phyloP scores from a whole-genome alignment of 2,797 vertebrate species.

The Danio aesculapii region DNA sequence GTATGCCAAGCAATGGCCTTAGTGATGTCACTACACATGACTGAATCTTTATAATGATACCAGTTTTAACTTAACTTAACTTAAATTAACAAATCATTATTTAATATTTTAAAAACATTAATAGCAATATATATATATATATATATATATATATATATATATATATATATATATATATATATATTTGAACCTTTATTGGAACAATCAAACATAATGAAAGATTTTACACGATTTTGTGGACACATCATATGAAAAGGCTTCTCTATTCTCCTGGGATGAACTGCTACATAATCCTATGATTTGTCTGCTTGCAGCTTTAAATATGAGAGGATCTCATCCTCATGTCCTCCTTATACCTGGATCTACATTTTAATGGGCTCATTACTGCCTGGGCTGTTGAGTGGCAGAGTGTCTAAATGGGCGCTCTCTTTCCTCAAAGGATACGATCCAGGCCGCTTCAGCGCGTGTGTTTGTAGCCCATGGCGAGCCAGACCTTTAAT shows the following conservation, averaged over 20 bases:
- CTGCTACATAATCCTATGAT: conserved; percentile 63
- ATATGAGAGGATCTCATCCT: conserved; percentile 75
- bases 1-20: too few species aligned
- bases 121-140: too few species aligned
- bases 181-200: too few species aligned
- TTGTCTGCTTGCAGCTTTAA: conserved; percentile 68
- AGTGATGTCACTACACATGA: too few species aligned
- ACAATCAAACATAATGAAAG: neutral
- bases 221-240: conserved; percentile 8
- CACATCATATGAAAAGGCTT: conserved; percentile 25
- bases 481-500: conserved; percentile 69
- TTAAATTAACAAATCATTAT: too few species aligned
- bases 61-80: too few species aligned
- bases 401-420: conserved; percentile 64
- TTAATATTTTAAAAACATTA: too few species aligned
- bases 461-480: conserved; percentile 66
- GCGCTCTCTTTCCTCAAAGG: conserved; percentile 61
- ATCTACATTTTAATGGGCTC: conserved; percentile 81
- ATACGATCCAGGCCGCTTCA: conserved; percentile 58
- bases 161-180: too few species aligned
- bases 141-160: too few species aligned
- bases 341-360: conserved; percentile 70
- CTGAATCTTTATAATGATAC: too few species aligned
- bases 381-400: conserved; percentile 70
- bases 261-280: conserved; percentile 31